Evolutionary conservation across 2,888 invertebrate species (phyloP).

Genomic region (Ormyrus nitidulus): DNA sequence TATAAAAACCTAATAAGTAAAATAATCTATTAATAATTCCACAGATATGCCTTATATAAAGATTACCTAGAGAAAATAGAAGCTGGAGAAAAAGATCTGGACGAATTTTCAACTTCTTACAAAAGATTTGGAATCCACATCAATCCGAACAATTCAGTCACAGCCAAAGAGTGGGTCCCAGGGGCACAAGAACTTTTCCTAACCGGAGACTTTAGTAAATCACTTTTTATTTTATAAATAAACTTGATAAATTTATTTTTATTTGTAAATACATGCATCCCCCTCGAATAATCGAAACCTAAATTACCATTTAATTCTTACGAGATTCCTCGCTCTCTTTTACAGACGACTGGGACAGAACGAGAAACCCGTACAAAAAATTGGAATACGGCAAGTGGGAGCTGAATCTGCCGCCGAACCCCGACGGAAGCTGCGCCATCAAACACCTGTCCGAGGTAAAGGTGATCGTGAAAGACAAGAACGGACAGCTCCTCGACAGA

Average conservation of each 20-base stretch:
- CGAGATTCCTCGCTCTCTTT: background rate
- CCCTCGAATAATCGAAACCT: too few species aligned
- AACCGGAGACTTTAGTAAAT: slow-evolving; percentile 96
- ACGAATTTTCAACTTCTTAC: slow-evolving; percentile 91
- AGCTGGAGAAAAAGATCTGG: slow-evolving; percentile 87
- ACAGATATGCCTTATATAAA: slow-evolving; percentile 89
- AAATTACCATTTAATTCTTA: too few species aligned
- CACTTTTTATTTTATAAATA: too few species aligned
- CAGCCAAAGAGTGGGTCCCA: slow-evolving; percentile 97
- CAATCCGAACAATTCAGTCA: slow-evolving; percentile 89
- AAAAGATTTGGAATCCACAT: slow-evolving; percentile 92
- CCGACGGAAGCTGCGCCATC: slow-evolving; percentile 89
- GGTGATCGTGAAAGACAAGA: slow-evolving; percentile 84
- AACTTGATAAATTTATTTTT: too few species aligned
- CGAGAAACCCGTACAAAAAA: slow-evolving; percentile 88
- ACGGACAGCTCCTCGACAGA: slow-evolving; percentile 88
- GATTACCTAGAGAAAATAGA: slow-evolving; percentile 87
- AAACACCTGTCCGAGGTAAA: slow-evolving; percentile 92
- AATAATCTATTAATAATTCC: slow-evolving; percentile 57
- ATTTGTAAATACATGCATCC: too few species aligned
- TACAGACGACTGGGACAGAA: slow-evolving; percentile 93
- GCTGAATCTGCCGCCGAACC: slow-evolving; percentile 86
- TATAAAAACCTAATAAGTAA: background rate
- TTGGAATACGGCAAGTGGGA: slow-evolving; percentile 97
- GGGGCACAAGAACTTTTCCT: slow-evolving; percentile 92